Evolutionary conservation across 2,888 invertebrate species (phyloP), one percentile per base, ranked within the genome.

Genomic region (Coecobrya sp.): DNA sequence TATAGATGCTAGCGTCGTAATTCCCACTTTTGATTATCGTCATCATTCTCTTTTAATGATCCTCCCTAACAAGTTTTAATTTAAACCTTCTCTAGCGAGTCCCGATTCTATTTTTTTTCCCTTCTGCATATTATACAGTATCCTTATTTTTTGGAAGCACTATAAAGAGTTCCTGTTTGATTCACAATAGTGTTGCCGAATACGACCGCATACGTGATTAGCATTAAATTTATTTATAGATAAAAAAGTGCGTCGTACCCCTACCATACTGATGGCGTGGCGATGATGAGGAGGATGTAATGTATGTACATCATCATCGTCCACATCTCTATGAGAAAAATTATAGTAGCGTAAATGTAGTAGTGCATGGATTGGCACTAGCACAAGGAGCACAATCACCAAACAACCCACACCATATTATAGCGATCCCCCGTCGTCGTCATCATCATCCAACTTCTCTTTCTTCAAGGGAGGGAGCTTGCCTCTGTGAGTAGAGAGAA

Each of bases 151-250:
- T 19, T 55, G 1, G 36, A 16, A 70, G 42, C 30, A 73, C 36
- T 70, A 19, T 8, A 25, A 36, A 36, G 19, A 86, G 8, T 42
- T n/a, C 73, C 36, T 11, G 19, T 76, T 76, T 76, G 59, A 73
- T 59, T 59, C 76, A 86, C 73, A 86, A 76, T 73, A 42, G 73
- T 73, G 42, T 73, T 86, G 76, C 30, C 0, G 59, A 59, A n/a
- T 76, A 73, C 86, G 42, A 86, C 62, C 73, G 22, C 59, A 76
- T 86, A 86, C 76, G 86, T 86, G 86, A 86, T 86, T 86, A 76
- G 86, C 86, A 86, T 86, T 42, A 30, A 27, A 76, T 52, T 70
- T 68, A n/a, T 86, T 73, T 59, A 8, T 86, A 70, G 16, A 36
- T 59, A 8, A 55, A 19, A 82, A 59, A 82, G 36, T 36, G 55